A percentile compares a stretch with the other conserved stretches of the same genome.
Conservation (phyloP, 2,888 invertebrate genomes). For the Dicranocentrus wangi region DNA sequence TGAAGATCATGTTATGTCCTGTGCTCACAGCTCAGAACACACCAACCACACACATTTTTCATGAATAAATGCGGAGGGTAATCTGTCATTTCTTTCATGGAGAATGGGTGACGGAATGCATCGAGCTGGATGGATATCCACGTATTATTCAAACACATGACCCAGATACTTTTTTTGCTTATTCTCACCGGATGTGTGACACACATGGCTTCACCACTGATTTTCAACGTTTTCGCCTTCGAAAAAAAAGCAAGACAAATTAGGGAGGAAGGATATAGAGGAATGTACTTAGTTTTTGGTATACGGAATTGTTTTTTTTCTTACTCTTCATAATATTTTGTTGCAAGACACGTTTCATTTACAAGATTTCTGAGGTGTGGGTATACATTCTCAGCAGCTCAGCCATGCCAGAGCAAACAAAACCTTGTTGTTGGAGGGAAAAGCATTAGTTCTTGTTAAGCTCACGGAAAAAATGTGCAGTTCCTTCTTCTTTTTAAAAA, state of each 20-base stretch:
- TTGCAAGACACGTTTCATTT: too few relatives aligned
- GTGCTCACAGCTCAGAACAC: too few relatives aligned
- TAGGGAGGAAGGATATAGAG: not conserved
- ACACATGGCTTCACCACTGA: not conserved
- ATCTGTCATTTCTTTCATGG: too few relatives aligned
- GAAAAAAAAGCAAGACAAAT: conserved; percentile 11
- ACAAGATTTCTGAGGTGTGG: too few relatives aligned
- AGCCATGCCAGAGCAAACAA: too few relatives aligned
- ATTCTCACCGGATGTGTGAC: not conserved
- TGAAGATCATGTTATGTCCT: too few relatives aligned
- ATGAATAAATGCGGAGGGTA: too few relatives aligned
- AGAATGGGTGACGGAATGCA: not conserved
- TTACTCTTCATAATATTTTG: not conserved
- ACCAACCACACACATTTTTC: too few relatives aligned
- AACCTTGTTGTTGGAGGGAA: too few relatives aligned
- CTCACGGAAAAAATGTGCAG: not conserved
- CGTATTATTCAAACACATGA: conserved; percentile 7
- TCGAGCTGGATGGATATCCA: not conserved
- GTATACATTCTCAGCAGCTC: too few relatives aligned
- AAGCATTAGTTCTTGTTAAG: too few relatives aligned
- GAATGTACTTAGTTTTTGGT: not conserved
- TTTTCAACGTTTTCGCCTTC: not conserved
- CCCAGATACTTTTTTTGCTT: not conserved
- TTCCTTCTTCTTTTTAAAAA: too few relatives aligned
- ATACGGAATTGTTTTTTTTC: not conserved